A percentile compares a stretch with the other conserved stretches of the same genome.
Conservation (phyloP, 2,888 invertebrate species). For the Coelinius sp. region DNA sequence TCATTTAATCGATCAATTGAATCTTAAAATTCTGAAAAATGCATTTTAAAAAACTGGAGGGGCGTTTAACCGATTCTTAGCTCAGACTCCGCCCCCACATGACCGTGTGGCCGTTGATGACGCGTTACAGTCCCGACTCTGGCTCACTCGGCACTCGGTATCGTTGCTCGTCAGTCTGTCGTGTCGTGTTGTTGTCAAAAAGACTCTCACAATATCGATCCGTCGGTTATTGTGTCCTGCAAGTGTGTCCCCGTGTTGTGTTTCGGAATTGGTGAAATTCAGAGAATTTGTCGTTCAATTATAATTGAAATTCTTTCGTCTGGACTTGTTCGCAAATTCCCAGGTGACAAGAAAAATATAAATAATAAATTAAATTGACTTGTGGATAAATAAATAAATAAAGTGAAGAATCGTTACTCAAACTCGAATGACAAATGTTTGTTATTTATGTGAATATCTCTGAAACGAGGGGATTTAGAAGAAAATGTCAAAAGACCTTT, state of each 20-base stretch:
- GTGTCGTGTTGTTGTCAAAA: slow-evolving; percentile 31
- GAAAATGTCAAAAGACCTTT: too few relatives aligned
- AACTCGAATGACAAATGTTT: too few relatives aligned
- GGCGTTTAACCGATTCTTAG: neutral
- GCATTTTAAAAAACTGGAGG: neutral
- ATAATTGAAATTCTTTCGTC: neutral
- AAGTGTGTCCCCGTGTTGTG: slow-evolving; percentile 19
- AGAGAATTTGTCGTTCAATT: too few relatives aligned
- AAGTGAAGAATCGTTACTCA: neutral
- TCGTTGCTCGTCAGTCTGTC: slow-evolving; percentile 50
- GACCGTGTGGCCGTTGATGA: slow-evolving; percentile 43
- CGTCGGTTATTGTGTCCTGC: slow-evolving; percentile 3
- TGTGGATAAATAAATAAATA: neutral
- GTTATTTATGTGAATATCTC: too few relatives aligned
- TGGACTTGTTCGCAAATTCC: neutral
- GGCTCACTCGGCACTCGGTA: slow-evolving; percentile 58
- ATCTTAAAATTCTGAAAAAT: too few relatives aligned
- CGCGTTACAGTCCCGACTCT: slow-evolving; percentile 40
- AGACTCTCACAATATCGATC: neutral
- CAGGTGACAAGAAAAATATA: neutral
- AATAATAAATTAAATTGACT: neutral
- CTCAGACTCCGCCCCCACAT: slow-evolving; percentile 45
- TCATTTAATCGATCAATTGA: too few relatives aligned
- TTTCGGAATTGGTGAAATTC: slow-evolving; percentile 1
- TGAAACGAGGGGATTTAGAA: too few relatives aligned